These are phyloP conservation scores for Nymphalis c-album DNA, from an alignment of 2,888 invertebrate species.

Conservation along the genomic window DNA sequence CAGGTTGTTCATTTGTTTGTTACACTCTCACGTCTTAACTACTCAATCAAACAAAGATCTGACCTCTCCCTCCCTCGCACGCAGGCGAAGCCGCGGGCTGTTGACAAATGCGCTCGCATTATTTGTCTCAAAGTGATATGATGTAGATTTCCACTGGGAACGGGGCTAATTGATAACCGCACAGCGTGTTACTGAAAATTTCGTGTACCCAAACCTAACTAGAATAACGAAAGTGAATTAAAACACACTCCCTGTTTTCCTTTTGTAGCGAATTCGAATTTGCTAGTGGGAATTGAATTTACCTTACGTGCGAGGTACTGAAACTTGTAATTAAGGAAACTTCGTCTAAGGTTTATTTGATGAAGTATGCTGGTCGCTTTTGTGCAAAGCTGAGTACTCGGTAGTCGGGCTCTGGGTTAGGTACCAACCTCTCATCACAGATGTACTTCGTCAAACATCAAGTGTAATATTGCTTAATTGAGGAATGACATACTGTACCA, in stretches of 20 bases:
- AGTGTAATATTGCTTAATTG: too few relatives aligned
- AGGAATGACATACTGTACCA: too few relatives aligned
- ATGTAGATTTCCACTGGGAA: slow-evolving; percentile 16
- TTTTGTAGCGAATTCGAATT: slow-evolving; percentile 16
- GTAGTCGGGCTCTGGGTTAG: too few relatives aligned
- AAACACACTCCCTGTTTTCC: slow-evolving; percentile 9
- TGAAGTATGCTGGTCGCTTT: neutral
- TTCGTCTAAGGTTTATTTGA: neutral
- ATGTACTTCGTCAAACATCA: too few relatives aligned
- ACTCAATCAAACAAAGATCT: too few relatives aligned
- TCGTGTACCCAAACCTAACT: slow-evolving; percentile 7
- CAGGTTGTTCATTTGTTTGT: too few relatives aligned
- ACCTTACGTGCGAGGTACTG: slow-evolving; percentile 20
- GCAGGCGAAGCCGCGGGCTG: too few relatives aligned
- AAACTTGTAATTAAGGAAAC: slow-evolving; percentile 16
- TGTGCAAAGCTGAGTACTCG: neutral
- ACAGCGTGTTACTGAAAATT: slow-evolving; percentile 22
- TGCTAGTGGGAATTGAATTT: slow-evolving; percentile 23
- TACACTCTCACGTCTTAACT: too few relatives aligned
- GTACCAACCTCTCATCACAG: neutral
- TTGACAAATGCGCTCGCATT: neutral
- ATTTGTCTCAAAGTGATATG: slow-evolving; percentile 3
- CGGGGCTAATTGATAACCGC: slow-evolving; percentile 23
- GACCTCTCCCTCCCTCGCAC: too few relatives aligned
- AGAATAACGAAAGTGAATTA: slow-evolving; percentile 25